Conservation (phyloP, 1,140 invertebrate species). For the Drosophila orosa region DNA sequence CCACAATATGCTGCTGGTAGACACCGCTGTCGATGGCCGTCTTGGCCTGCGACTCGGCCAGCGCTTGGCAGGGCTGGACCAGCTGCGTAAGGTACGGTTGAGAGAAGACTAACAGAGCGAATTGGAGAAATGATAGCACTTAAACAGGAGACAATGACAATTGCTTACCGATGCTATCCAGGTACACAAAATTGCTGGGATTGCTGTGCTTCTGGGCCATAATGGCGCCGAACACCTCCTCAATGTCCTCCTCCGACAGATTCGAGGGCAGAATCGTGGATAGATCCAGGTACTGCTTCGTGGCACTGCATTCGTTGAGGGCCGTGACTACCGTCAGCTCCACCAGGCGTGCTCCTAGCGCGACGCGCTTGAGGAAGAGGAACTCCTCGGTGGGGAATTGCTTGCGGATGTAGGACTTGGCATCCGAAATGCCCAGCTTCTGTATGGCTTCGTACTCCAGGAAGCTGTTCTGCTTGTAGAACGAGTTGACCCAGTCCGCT, state of each 20-base stretch:
- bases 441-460: slow-evolving; percentile 95
- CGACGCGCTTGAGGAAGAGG: slow-evolving; percentile 90
- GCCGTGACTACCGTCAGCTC: slow-evolving; percentile 86
- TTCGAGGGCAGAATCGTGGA: slow-evolving; percentile 91
- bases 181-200: slow-evolving; percentile 84
- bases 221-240: slow-evolving; percentile 88
- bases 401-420: slow-evolving; percentile 92
- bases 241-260: slow-evolving; percentile 90
- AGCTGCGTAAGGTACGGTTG: slow-evolving; percentile 89
- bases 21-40: slow-evolving; percentile 88
- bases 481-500: slow-evolving; percentile 95
- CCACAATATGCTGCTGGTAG: slow-evolving; percentile 87
- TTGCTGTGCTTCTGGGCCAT: slow-evolving; percentile 85
- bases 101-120: slow-evolving; percentile 85
- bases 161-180: slow-evolving; percentile 85
- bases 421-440: slow-evolving; percentile 95
- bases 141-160: background rate
- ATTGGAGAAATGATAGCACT: background rate
- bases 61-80: slow-evolving; percentile 87
- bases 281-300: slow-evolving; percentile 92
- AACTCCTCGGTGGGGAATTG: slow-evolving; percentile 90
- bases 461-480: slow-evolving; percentile 97
- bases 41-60: slow-evolving; percentile 90
- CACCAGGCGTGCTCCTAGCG: slow-evolving; percentile 86
- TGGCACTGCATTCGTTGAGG: slow-evolving; percentile 92